These are phyloP conservation scores for Macrostomum lignano DNA, from an alignment of 1,140 invertebrate species.

Conservation along the genomic window DNA sequence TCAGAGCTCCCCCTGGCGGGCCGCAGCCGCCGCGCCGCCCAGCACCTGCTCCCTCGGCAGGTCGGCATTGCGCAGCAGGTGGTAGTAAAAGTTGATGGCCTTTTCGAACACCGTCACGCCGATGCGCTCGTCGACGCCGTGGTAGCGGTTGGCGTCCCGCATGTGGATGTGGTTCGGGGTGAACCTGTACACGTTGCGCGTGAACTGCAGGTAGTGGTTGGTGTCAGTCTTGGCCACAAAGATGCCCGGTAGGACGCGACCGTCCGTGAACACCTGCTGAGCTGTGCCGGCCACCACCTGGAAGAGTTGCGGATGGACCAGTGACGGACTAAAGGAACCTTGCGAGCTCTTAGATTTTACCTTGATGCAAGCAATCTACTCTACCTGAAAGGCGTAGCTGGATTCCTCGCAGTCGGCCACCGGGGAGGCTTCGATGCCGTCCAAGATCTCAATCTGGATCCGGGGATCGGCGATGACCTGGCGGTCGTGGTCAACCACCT, in stretches of 20 bases:
- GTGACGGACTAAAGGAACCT: too few relatives aligned
- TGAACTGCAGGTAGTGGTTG: constrained; percentile 29
- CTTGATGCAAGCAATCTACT: too few relatives aligned
- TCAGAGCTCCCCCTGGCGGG: too few relatives aligned
- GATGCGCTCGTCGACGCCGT: constrained; percentile 33
- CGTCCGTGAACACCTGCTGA: too few relatives aligned
- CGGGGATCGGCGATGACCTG: constrained; percentile 29
- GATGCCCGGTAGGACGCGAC: constrained; percentile 26
- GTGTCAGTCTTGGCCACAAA: constrained; percentile 34
- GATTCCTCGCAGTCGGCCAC: constrained; percentile 27
- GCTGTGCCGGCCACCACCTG: too few relatives aligned
- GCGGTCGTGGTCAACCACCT: constrained; percentile 30
- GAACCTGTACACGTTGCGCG: constrained; percentile 31
- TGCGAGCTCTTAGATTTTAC: too few relatives aligned
- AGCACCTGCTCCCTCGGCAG: too few relatives aligned
- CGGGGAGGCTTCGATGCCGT: constrained; percentile 23
- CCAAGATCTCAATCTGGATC: constrained; percentile 21
- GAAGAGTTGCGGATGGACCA: too few relatives aligned
- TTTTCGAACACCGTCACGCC: constrained; percentile 27
- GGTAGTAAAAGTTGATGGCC: constrained; percentile 32
- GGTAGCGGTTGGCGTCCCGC: constrained; percentile 26
- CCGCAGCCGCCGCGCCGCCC: background rate
- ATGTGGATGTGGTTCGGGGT: constrained; percentile 25
- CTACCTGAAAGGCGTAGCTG: constrained; percentile 27
- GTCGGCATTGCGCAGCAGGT: constrained; percentile 31